Evolutionary conservation across 2,797 vertebrate species (phyloP), one percentile per base, ranked within the genome.

Genomic region (Parambassis ranga): DNA sequence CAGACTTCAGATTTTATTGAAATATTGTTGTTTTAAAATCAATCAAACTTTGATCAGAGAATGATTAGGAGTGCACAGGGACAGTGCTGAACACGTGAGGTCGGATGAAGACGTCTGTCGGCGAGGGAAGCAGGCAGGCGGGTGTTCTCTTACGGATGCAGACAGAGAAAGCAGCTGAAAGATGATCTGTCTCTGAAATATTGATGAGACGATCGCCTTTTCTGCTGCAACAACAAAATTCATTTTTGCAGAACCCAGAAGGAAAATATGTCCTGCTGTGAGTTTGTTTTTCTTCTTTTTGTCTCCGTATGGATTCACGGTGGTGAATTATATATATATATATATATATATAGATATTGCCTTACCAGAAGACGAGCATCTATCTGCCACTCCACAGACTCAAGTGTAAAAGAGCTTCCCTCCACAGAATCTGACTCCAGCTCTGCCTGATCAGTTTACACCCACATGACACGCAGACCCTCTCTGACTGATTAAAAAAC

Each of bases 181-280:
- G 65, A 78, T 36, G 75, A 90, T 81, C 82, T 3, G 39, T 41
- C 57, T 71, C 49, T 91, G 75, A 89, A 92, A 90, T 89, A 89
- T 91, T 90, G 51, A 92, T 89, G 84, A 83, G 71, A 57, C 52
- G 20, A 22, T 53, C 13, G 53, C 19, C 19, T 79, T 83, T 68
- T 44, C 65, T 82, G 71, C 73, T 64, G 64, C 61, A 11, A 36
- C 27, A 66, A 28, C 64, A 52, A 71, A 44, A 51, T 49, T 28
- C 27, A 58, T 77, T 84, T 82, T 89, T 24, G 57, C 56, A 60
- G 24, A 44, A 46, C 52, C 31, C 50, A 13, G 11, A 20, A 66
- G 46, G 51, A 42, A 64, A 33, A 56, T 19, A 28, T 56, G 33
- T 61, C 43, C 13, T 46, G 16, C 51, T 36, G 6, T 37, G 5